Evolutionary conservation across 2,797 vertebrate species (phyloP), one percentile per base, ranked within the genome.

Genomic region (Varecia variegata): DNA sequence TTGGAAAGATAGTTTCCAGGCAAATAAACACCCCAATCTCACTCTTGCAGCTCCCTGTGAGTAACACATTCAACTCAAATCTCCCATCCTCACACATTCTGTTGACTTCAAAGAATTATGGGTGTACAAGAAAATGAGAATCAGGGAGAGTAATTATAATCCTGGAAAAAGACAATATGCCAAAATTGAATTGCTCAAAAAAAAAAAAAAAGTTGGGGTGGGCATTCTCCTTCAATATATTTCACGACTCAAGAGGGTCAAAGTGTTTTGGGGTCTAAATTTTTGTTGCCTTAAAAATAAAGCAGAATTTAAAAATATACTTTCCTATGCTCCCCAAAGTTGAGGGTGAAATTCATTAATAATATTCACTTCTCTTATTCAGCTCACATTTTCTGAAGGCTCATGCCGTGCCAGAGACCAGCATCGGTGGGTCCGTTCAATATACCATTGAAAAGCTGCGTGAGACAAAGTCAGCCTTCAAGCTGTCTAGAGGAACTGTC

Each of bases 1-100:
- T 93, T 86, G 65, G 91, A 86, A 96, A 90, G 95, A 96, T 91
- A 93, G 80, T 97, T 97, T 95, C 89, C 95, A 97, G 97, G 87
- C 94, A 98, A 97, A 97, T 97, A 97, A 97, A 97, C 83, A 97
- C 62, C 87, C 93, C 85, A 96, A 98, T 98, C 93, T 98, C 73
- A 45, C 17, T 94, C 67, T 60, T 90, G 93, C 91, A 97, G 96
- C 87, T 94, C 52, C 71, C 80, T 96, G 88, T 93, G 71, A 97
- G 94, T 79, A 96, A 89, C 70, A 87, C 50, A 92, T 95, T 96
- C 93, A 94, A 77, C 91, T 93, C 84, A 74, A 92, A 93, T 94
- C 89, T 95, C 89, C 91, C 43, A 50, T 68, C 86, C 80, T 94
- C 94, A 96, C 30, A n/a, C 85, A 52, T 94, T 93, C 97, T 90